Percentiles rank a stretch among this genome's conserved stretches.
These are phyloP conservation scores for Rhynchopsitta pachyrhyncha DNA, from an alignment of 2,113 vertebrate species.

Conservation along the genomic window DNA sequence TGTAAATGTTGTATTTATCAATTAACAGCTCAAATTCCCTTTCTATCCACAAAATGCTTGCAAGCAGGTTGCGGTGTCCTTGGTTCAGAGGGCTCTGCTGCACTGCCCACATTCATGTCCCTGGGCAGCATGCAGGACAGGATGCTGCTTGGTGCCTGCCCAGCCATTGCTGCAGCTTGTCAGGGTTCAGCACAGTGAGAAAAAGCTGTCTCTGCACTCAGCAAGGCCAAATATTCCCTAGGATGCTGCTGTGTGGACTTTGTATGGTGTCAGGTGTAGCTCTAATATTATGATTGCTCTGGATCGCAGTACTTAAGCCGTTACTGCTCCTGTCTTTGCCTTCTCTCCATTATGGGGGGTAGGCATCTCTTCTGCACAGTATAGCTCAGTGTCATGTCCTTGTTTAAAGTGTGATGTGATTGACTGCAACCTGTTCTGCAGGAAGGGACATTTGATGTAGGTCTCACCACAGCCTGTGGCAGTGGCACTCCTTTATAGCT, in stretches of 20 bases:
- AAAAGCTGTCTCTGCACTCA: background rate
- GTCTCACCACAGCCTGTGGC: background rate
- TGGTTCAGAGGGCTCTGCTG: background rate
- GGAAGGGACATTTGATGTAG: fast-evolving
- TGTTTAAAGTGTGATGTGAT: background rate
- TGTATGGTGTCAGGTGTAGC: fast-evolving
- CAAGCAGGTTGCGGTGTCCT: fast-evolving
- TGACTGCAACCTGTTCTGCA: background rate
- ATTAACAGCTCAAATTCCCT: background rate
- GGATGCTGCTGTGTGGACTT: background rate
- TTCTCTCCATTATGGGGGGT: no score
- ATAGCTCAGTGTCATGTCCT: background rate
- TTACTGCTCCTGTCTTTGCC: background rate
- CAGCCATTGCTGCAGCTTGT: fast-evolving
- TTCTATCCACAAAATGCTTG: background rate
- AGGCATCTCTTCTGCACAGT: background rate
- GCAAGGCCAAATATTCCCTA: fast-evolving
- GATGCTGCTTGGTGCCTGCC: background rate
- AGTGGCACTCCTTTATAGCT: background rate
- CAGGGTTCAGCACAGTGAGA: fast-evolving
- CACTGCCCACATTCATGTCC: fast-evolving
- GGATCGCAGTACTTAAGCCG: fast-evolving
- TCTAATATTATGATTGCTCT: background rate
- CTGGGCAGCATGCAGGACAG: fast-evolving
- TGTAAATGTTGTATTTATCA: background rate